A percentile compares a stretch with the other conserved stretches of the same genome.
These are phyloP conservation scores for Drosophila demipolita DNA, from an alignment of 2,888 invertebrate genomes.

Conservation along the genomic window DNA sequence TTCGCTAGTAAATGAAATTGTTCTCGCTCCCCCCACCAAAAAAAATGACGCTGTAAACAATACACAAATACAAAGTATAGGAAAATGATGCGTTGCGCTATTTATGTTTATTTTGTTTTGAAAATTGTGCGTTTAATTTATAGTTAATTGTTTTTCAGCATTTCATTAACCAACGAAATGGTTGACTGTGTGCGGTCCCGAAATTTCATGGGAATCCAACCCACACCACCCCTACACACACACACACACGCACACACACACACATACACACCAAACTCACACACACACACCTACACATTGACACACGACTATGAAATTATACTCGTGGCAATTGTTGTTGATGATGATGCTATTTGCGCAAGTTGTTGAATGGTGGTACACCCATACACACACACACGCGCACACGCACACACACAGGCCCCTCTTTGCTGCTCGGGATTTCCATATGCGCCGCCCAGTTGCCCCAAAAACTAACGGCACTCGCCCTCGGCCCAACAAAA, in stretches of 20 bases:
- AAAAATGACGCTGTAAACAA: slow-evolving; percentile 63
- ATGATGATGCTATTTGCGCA: slow-evolving; percentile 75
- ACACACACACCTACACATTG: slow-evolving; percentile 35
- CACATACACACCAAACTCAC: slow-evolving; percentile 31
- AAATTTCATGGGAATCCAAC: slow-evolving; percentile 61
- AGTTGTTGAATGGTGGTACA: slow-evolving; percentile 78
- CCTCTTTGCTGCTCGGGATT: neutral
- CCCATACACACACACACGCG: slow-evolving; percentile 34
- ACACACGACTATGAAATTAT: slow-evolving; percentile 44
- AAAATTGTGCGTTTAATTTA: slow-evolving; percentile 79
- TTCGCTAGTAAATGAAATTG: slow-evolving; percentile 63
- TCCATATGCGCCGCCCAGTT: slow-evolving; percentile 48
- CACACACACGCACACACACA: slow-evolving; percentile 7
- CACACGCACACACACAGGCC: slow-evolving; percentile 11
- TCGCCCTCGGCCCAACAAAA: slow-evolving; percentile 56
- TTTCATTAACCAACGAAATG: slow-evolving; percentile 74
- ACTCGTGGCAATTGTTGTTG: slow-evolving; percentile 63
- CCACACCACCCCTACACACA: slow-evolving; percentile 22
- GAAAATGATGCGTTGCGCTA: slow-evolving; percentile 67
- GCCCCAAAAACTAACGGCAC: slow-evolving; percentile 33
- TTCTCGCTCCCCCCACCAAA: slow-evolving; percentile 28
- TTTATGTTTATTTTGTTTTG: slow-evolving; percentile 79
- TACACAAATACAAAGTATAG: slow-evolving; percentile 56
- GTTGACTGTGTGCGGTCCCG: slow-evolving; percentile 75
- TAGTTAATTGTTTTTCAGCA: slow-evolving; percentile 77